These are phyloP conservation scores for Psephotus haematonotus DNA, from an alignment of 2,113 vertebrate species.

Conservation along the genomic window DNA sequence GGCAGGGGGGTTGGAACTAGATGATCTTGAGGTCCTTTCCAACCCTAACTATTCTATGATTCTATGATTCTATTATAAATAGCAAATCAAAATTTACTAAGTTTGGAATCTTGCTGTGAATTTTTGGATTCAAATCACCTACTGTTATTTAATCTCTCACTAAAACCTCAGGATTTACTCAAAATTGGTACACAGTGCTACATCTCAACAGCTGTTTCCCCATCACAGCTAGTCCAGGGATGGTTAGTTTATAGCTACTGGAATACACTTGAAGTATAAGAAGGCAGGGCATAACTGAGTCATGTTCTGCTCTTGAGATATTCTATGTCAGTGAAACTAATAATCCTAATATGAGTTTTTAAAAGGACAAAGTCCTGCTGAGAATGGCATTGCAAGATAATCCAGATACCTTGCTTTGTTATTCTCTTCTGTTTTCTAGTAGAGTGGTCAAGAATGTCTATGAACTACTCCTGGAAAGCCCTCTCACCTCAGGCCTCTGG, in stretches of 20 bases:
- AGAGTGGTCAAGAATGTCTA: rapidly evolving
- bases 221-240: neutral
- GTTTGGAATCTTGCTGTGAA: neutral
- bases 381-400: neutral
- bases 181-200: neutral
- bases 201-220: neutral
- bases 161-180: neutral
- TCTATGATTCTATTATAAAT: neutral
- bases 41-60: too few relatives aligned
- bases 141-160: neutral
- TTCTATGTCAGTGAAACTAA: neutral
- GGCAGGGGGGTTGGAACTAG: too few relatives aligned
- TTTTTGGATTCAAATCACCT: neutral
- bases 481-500: neutral
- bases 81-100: neutral
- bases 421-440: neutral
- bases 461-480: neutral
- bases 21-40: too few relatives aligned
- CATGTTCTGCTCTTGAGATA: neutral
- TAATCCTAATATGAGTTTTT: neutral
- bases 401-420: neutral
- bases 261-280: neutral
- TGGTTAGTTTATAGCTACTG: neutral
- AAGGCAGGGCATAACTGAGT: neutral
- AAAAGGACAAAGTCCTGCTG: neutral